Base-by-base conservation (phyloP, 2,113 vertebrate genomes). In the Siniperca chuatsi region DNA sequence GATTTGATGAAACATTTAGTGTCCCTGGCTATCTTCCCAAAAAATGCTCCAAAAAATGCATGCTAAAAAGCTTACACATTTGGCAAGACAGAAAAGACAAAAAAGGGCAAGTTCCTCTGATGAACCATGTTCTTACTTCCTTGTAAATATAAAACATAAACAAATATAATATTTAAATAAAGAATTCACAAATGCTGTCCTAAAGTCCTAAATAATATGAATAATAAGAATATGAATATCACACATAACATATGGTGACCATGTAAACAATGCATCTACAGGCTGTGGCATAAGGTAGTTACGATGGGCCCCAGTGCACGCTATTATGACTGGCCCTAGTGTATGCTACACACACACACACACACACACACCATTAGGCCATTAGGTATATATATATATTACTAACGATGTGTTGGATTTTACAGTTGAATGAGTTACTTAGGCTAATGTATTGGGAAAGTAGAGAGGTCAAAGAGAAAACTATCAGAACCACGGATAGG, bases 1-100 rank as follows among this genome's bases (percentile, higher is more conserved):
- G 69, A 90, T 81, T 70, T 87, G 81, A 88, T 82, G 52, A 87
- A 85, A 87, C 83, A 85, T 35, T 70, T 25, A 89, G 61, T 78
- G 69, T 75, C 78, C 18, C 67, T 91, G 84, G 81, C 86, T 44
- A 8, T 77, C 40, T 67, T 89, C 81, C 81, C 50, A 81, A 90
- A 84, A 80, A 82, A 73, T 44, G 29, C 57, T 48, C 20, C 23
- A 48, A 68, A 87, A 91, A 86, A 66, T 57, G 72, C 64, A 81
- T 3, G 73, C 55, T 73, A 70, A 69, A 78, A 61, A 80, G 57
- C 60, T 76, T 67, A 40, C 11, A 70, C 10, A 66, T 69, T 79
- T 77, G 42, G 40, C 15, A 60, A 40, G 21, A 78, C 2, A 70
- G 25, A 40, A 66, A 8, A 40, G 20, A 60, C n/a, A 42, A 79